These are phyloP conservation scores for Lepidocyrtinus sp. DNA, from an alignment of 2,888 invertebrate genomes.

Conservation along the genomic window DNA sequence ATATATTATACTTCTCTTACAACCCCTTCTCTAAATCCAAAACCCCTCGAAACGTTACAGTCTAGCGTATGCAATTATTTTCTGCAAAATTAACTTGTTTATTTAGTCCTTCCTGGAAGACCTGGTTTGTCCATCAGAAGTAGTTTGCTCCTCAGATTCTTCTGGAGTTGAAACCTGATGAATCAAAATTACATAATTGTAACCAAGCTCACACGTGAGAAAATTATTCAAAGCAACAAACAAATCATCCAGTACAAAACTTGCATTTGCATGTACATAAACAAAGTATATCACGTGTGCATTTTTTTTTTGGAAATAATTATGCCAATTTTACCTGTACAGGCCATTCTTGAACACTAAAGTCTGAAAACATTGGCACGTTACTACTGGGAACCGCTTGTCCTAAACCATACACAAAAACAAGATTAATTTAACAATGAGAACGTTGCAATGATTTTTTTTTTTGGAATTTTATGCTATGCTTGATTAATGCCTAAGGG, in stretches of 20 bases:
- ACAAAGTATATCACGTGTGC: neutral
- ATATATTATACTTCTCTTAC: neutral
- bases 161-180: neutral
- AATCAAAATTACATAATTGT: neutral
- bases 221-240: neutral
- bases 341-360: constrained; percentile 63
- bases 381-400: constrained; percentile 46
- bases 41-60: neutral
- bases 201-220: neutral
- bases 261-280: neutral
- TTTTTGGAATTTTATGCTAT: neutral
- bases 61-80: neutral
- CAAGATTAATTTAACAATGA: neutral
- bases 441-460: neutral
- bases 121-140: neutral
- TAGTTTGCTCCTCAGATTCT: neutral
- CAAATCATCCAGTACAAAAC: neutral
- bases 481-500: neutral
- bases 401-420: constrained; percentile 49
- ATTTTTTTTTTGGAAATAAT: too few relatives aligned
- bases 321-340: constrained; percentile 39
- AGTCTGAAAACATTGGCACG: constrained; percentile 62
- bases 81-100: neutral
- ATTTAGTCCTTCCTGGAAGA: neutral
- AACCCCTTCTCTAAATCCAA: neutral